These are phyloP conservation scores for Gandaritis pyraliata DNA, from an alignment of 2,888 invertebrate species.

Conservation along the genomic window DNA sequence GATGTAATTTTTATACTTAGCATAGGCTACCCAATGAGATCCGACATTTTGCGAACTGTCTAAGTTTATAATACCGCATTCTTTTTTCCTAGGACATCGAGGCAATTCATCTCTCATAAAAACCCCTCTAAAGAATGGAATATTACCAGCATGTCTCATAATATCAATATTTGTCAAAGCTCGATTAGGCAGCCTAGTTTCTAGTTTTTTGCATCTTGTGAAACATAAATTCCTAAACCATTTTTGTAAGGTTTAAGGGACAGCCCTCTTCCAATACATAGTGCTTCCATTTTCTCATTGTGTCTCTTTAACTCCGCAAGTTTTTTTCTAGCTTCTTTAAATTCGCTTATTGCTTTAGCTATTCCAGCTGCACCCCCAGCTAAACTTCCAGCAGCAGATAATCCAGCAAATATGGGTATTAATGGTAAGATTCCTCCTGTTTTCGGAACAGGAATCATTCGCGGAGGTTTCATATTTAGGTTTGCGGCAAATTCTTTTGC, in stretches of 20 bases:
- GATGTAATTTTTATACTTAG: slow-evolving; percentile 6
- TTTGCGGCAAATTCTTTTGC: neutral
- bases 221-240: neutral
- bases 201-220: slow-evolving; percentile 14
- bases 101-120: slow-evolving; percentile 26
- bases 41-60: slow-evolving; percentile 12
- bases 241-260: neutral
- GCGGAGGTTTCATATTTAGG: neutral
- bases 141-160: neutral
- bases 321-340: neutral
- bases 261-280: slow-evolving; percentile 7
- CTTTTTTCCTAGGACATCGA: neutral
- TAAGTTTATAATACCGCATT: slow-evolving; percentile 22
- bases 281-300: slow-evolving; percentile 4
- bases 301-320: slow-evolving; percentile 1
- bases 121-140: slow-evolving; percentile 24
- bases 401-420: slow-evolving; percentile 14
- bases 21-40: slow-evolving; percentile 27
- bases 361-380: slow-evolving; percentile 1
- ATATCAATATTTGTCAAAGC: slow-evolving; percentile 17
- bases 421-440: slow-evolving; percentile 6
- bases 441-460: slow-evolving; percentile 6
- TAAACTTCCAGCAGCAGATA: slow-evolving; percentile 6
- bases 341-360: slow-evolving; percentile 3
- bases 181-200: slow-evolving; percentile 6